phyloP scores from a whole-genome alignment of 2,888 invertebrate genomes.

The Xanthorhoe spadicearia region DNA sequence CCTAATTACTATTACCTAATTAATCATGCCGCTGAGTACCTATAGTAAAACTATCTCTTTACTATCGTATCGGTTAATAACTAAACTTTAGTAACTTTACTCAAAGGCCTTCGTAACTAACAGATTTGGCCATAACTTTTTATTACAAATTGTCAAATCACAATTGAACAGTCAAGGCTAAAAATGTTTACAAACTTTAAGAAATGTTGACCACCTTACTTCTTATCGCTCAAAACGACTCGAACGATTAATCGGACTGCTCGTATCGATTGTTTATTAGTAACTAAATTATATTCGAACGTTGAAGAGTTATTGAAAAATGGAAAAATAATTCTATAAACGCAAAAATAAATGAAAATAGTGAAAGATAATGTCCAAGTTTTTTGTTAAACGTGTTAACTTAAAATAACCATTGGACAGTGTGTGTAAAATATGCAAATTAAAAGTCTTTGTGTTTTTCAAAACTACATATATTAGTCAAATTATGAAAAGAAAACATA shows the following conservation, averaged over 20 bases:
- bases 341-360: background rate
- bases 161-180: constrained; percentile 10
- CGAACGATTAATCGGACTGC: constrained; percentile 31
- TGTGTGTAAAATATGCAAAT: background rate
- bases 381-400: too few species aligned
- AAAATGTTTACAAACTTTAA: constrained; percentile 29
- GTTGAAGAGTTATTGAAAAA: background rate
- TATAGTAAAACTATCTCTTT: too few species aligned
- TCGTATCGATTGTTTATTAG: constrained; percentile 18
- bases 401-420: too few species aligned
- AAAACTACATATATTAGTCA: background rate
- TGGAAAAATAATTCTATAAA: background rate
- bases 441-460: background rate
- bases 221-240: constrained; percentile 42
- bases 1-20: too few species aligned
- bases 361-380: background rate
- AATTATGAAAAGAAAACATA: background rate
- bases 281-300: constrained; percentile 2
- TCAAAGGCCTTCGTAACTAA: background rate
- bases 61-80: background rate
- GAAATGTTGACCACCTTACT: constrained; percentile 40
- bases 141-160: background rate
- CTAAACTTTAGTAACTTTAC: background rate
- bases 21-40: too few species aligned
- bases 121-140: background rate